Evolutionary conservation across 2,797 vertebrate genomes (phyloP), one percentile per base, ranked within the genome.

Genomic region (Halcyon leucocephala): DNA sequence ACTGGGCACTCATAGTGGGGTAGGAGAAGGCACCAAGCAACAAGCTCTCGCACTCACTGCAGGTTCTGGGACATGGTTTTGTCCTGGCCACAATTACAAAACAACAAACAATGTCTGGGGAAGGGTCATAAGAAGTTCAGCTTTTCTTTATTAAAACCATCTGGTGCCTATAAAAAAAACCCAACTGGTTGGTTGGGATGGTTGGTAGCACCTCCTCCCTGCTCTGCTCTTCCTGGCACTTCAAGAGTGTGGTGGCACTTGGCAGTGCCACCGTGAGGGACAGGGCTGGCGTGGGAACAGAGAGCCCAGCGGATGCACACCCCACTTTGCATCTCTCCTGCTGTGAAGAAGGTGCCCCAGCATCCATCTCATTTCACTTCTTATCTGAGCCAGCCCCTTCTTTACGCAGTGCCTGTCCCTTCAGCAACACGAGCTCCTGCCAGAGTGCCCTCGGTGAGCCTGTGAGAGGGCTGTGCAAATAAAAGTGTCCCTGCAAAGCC

Each of bases 61-160:
- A 96, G 94, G 95, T 95, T 91, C 86, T 92, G 93, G 83, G 95
- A 82, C 94, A 81, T 44, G 76, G 83, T 87, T 97, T 93, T 91
- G 78, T 93, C 96, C 96, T 72, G 95, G 95, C 93, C 93, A 83
- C 95, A 95, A 94, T 87, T 82, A 90, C 93, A 94, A 95, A 97
- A 94, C 96, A 96, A 97, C 95, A 97, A 97, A 95, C 95, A 97
- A 60, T 8, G 95, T 95, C 93, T 97, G 90, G 95, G 89, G 95
- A 97, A 95, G 94, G 96, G 96, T 96, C 97, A 97, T 55, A 95
- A 97, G 90, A 90, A 97, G 94, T 97, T 97, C 96, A 97, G 96
- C 88, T 96, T 95, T 96, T 93, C 78, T 95, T 93, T 95, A 95
- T 96, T 97, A 92, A 96, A 97, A 96, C 96, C 97, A 97, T 95